These are phyloP conservation scores for Achatina immaculata DNA, from an alignment of 1,140 invertebrate genomes.

Conservation along the genomic window DNA sequence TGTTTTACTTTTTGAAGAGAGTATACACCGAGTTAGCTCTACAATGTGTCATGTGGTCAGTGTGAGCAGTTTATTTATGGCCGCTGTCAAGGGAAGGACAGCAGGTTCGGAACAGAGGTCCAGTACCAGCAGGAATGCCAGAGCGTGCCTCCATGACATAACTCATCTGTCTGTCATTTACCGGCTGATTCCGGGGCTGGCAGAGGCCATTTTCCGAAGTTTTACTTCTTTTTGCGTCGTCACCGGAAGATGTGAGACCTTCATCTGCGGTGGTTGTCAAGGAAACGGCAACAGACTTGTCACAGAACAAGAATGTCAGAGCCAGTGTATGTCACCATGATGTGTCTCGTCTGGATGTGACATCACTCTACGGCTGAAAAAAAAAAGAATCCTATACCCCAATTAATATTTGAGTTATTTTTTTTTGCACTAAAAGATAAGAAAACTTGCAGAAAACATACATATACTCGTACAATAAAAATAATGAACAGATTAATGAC, in stretches of 20 bases:
- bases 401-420: no score
- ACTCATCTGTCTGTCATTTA: background rate
- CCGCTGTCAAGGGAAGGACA: constrained; percentile 1
- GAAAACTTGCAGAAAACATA: no score
- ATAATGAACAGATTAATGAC: no score
- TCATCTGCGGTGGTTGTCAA: background rate
- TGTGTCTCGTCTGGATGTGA: no score
- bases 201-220: background rate
- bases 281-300: no score
- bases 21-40: background rate
- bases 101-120: background rate
- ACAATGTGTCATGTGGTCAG: background rate
- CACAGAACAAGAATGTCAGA: no score
- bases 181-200: background rate
- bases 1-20: no score
- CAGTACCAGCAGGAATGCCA: background rate
- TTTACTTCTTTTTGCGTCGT: background rate
- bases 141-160: background rate
- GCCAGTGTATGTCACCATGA: background rate
- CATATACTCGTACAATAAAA: no score
- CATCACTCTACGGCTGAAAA: no score
- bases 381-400: no score
- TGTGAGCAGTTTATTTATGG: constrained; percentile 30
- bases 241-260: background rate
- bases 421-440: no score